A percentile compares a stretch with the other conserved stretches of the same genome.
Evolutionary conservation across 2,888 invertebrate genomes (phyloP).

Genomic region (Cantharis rufa): DNA sequence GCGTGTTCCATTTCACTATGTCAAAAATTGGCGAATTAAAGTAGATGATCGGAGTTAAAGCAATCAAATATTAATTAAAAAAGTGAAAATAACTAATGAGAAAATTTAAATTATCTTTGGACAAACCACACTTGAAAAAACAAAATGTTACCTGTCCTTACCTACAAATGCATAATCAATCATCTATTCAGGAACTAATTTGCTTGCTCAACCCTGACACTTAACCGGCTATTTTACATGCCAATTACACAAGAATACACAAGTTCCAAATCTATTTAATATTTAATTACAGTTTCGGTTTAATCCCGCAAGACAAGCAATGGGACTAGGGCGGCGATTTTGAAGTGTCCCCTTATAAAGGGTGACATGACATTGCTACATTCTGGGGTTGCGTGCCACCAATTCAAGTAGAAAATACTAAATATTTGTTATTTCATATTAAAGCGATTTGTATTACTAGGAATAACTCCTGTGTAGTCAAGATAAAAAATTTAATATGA

Average conservation of each 20-base stretch:
- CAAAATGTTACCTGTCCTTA: slow-evolving; percentile 19
- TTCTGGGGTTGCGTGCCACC: slow-evolving; percentile 35
- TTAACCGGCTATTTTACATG: slow-evolving; percentile 40
- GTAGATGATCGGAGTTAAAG: neutral
- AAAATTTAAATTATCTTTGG: slow-evolving; percentile 10
- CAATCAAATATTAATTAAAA: slow-evolving; percentile 11
- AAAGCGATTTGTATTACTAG: neutral
- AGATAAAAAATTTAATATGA: neutral
- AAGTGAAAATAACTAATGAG: slow-evolving; percentile 4
- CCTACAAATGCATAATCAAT: slow-evolving; percentile 21
- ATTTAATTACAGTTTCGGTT: slow-evolving; percentile 50
- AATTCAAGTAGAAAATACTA: slow-evolving; percentile 42
- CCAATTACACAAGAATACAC: slow-evolving; percentile 48
- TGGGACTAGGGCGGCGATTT: slow-evolving; percentile 44
- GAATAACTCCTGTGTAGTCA: neutral
- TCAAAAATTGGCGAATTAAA: neutral
- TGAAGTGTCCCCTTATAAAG: slow-evolving; percentile 48
- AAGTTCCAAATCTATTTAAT: slow-evolving; percentile 50
- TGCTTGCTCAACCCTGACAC: slow-evolving; percentile 31
- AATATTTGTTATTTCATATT: slow-evolving; percentile 32
- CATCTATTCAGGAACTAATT: slow-evolving; percentile 28
- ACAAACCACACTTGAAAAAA: slow-evolving; percentile 4
- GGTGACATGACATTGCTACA: slow-evolving; percentile 39
- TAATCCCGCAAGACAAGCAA: slow-evolving; percentile 48
- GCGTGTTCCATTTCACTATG: neutral